Conservation (phyloP, 2,888 invertebrate species). For the Mycalesis mineus region DNA sequence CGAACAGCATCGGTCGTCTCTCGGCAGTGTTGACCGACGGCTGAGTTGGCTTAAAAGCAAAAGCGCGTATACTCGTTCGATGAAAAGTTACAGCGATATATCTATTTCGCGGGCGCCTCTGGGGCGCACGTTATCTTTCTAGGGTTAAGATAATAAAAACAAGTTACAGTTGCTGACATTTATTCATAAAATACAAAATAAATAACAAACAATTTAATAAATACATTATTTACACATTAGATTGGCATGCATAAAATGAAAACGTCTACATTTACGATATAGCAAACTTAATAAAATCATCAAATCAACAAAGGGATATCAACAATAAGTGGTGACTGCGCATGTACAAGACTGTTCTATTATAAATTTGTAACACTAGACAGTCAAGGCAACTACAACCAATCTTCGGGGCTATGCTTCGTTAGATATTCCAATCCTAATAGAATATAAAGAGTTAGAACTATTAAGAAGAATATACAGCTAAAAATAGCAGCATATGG, state of each 20-base stretch:
- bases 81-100: too few species aligned
- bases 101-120: too few species aligned
- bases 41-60: too few species aligned
- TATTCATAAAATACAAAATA: conserved; percentile 36
- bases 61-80: too few species aligned
- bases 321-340: background rate
- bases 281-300: background rate
- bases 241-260: conserved; percentile 7
- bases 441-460: background rate
- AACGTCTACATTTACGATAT: background rate
- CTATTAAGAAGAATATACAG: conserved; percentile 5
- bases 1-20: too few species aligned
- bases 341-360: background rate
- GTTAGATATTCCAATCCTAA: background rate
- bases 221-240: background rate
- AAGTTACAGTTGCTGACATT: conserved; percentile 36
- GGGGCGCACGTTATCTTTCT: too few species aligned
- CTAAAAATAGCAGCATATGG: conserved; percentile 15
- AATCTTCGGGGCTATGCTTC: background rate
- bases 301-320: conserved; percentile 1
- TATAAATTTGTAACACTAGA: background rate
- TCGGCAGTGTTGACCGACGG: too few species aligned
- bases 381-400: background rate
- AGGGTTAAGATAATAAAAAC: too few species aligned
- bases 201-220: conserved; percentile 28